Conservation (phyloP, 2,888 invertebrate species). For the Trichopoda pennipes region DNA sequence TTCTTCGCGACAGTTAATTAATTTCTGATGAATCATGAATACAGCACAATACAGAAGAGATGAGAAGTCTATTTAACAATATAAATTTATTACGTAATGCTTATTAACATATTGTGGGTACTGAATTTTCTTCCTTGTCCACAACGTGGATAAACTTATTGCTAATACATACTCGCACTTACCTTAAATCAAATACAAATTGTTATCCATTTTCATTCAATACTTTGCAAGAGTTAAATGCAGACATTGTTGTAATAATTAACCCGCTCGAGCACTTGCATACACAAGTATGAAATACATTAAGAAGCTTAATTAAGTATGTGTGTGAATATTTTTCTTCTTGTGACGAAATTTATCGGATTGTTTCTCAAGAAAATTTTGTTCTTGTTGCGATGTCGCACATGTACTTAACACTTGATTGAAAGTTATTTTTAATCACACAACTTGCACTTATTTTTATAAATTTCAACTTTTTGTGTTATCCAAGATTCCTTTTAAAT, state of each 20-base stretch:
- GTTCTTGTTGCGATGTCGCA: background rate
- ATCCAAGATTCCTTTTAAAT: background rate
- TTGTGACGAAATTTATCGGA: slow-evolving; percentile 15
- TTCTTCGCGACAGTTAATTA: too few relatives aligned
- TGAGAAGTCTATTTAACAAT: too few relatives aligned
- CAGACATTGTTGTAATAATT: slow-evolving; percentile 47
- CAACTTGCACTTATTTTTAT: background rate
- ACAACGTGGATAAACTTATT: background rate
- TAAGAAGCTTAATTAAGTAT: too few relatives aligned
- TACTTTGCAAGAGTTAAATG: slow-evolving; percentile 34
- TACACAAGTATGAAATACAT: slow-evolving; percentile 16
- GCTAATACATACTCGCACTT: slow-evolving; percentile 25
- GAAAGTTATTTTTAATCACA: too few relatives aligned
- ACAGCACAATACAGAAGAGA: too few relatives aligned
- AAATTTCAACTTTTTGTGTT: slow-evolving; percentile 47
- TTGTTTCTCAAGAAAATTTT: background rate
- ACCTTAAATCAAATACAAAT: slow-evolving; percentile 47
- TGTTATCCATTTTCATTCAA: slow-evolving; percentile 19
- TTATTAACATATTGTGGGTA: too few relatives aligned
- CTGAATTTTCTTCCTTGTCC: too few relatives aligned
- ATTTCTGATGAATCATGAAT: too few relatives aligned
- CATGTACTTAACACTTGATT: background rate
- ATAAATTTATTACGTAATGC: too few relatives aligned
- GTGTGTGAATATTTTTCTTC: slow-evolving; percentile 21
- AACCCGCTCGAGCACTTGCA: slow-evolving; percentile 33